These are phyloP conservation scores for Pterostichus niger DNA, from an alignment of 2,888 invertebrate genomes.

Conservation along the genomic window DNA sequence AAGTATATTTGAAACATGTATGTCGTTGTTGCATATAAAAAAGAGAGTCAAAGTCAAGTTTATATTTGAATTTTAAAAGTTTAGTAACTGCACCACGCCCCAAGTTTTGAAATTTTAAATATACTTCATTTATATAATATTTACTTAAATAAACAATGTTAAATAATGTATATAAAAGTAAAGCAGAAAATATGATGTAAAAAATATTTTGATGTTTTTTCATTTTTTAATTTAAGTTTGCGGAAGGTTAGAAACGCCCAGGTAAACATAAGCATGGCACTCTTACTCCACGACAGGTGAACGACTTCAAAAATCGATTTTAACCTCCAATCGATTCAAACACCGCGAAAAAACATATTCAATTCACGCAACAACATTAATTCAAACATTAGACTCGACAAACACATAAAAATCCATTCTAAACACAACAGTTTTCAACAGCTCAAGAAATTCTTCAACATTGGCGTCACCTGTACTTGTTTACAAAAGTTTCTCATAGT, in stretches of 20 bases:
- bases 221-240: background rate
- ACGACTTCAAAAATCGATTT: conserved; percentile 60
- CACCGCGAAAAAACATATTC: conserved; percentile 11
- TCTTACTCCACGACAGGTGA: conserved; percentile 21
- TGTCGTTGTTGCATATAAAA: no score
- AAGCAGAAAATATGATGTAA: background rate
- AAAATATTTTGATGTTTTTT: background rate
- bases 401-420: conserved; percentile 25
- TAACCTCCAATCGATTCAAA: conserved; percentile 6
- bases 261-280: conserved; percentile 55
- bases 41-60: background rate
- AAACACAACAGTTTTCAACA: conserved; percentile 35
- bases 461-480: conserved; percentile 58
- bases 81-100: conserved; percentile 17
- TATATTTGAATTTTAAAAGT: conserved; percentile 5
- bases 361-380: background rate
- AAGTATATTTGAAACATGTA: no score
- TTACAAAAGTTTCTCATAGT: conserved; percentile 39
- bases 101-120: conserved; percentile 3
- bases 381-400: background rate
- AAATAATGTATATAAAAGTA: background rate
- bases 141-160: background rate
- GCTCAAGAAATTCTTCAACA: conserved; percentile 34
- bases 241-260: conserved; percentile 58
- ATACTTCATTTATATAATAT: no score